Evolutionary conservation across 2,797 vertebrate genomes (phyloP).

Genomic region (Microctenopoma lineatum): DNA sequence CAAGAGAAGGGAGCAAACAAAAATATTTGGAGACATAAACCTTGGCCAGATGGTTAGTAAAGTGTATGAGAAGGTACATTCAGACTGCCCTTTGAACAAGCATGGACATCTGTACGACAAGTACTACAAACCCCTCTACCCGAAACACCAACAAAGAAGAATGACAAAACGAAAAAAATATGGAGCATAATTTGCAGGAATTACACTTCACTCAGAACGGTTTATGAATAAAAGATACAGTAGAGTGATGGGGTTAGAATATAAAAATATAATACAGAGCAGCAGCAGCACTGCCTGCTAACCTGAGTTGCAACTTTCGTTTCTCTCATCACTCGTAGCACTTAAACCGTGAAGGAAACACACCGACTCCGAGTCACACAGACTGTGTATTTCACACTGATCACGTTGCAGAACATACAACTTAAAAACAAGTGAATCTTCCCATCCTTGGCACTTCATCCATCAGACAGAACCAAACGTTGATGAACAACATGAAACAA

Average conservation of each 20-base stretch:
- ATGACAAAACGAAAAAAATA: slow-evolving; percentile 1
- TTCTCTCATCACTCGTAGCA: slow-evolving; percentile 40
- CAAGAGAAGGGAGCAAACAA: slow-evolving; percentile 46
- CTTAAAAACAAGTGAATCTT: slow-evolving; percentile 27
- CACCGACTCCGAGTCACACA: slow-evolving; percentile 13
- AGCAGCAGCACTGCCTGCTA: slow-evolving; percentile 49
- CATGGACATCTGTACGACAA: slow-evolving; percentile 9
- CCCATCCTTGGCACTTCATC: slow-evolving; percentile 71
- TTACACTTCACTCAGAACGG: slow-evolving; percentile 33
- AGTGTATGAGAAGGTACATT: slow-evolving; percentile 58
- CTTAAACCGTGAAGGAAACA: slow-evolving; percentile 30
- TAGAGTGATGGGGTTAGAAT: slow-evolving; percentile 37
- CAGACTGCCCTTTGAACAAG: slow-evolving; percentile 31
- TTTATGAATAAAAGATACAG: slow-evolving; percentile 13
- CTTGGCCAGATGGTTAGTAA: slow-evolving; percentile 24
- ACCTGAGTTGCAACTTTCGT: slow-evolving; percentile 70
- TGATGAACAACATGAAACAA: slow-evolving; percentile 29
- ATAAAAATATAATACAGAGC: slow-evolving; percentile 58
- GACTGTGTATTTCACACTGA: slow-evolving; percentile 8
- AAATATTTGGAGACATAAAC: slow-evolving; percentile 23
- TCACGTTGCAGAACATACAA: slow-evolving; percentile 19
- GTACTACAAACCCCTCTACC: neutral
- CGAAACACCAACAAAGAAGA: slow-evolving; percentile 12
- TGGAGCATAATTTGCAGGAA: slow-evolving; percentile 15
- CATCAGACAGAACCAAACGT: slow-evolving; percentile 47